Evolutionary conservation across 2,888 invertebrate genomes (phyloP), one percentile per base, ranked within the genome.

Genomic region (Altica lythri): DNA sequence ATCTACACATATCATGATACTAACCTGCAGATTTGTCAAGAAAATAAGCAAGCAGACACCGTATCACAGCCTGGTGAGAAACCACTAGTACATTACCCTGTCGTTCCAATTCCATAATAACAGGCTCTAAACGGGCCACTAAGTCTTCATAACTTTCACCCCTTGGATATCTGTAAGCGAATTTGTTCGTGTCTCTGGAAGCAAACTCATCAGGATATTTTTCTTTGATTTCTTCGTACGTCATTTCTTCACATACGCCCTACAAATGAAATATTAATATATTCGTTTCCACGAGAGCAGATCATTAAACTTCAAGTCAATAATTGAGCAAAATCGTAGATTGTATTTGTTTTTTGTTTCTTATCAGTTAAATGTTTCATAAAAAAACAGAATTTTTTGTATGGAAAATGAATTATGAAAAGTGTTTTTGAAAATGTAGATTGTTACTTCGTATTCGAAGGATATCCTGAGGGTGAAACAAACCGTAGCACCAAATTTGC

Each of bases 241-340:
- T 97, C 92, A 99, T 93, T 77, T 97, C 97, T 76, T 99, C 99
- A 75, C 99, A 99, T 65, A 95, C 95, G 47, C 99, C 99, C 94
- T 95, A 77, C 18, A 68, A 67, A 30, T 52, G 47, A 34, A 59
- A 30, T n/a, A n/a, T n/a, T n/a, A n/a, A n/a, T n/a, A n/a, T n/a
- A n/a, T n/a, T n/a, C n/a, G n/a, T n/a, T n/a, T n/a, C n/a, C n/a
- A n/a, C n/a, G n/a, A n/a, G n/a, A n/a, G n/a, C n/a, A n/a, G n/a
- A n/a, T n/a, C n/a, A n/a, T n/a, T n/a, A n/a, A n/a, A n/a, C n/a
- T n/a, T n/a, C n/a, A n/a, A n/a, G n/a, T n/a, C n/a, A n/a, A n/a
- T n/a, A n/a, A n/a, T n/a, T n/a, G n/a, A n/a, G n/a, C n/a, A n/a
- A n/a, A n/a, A n/a, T n/a, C n/a, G n/a, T n/a, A n/a, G n/a, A n/a